Evolutionary conservation across 2,888 invertebrate genomes (phyloP).

Genomic region (Pristionchus mayeri): DNA sequence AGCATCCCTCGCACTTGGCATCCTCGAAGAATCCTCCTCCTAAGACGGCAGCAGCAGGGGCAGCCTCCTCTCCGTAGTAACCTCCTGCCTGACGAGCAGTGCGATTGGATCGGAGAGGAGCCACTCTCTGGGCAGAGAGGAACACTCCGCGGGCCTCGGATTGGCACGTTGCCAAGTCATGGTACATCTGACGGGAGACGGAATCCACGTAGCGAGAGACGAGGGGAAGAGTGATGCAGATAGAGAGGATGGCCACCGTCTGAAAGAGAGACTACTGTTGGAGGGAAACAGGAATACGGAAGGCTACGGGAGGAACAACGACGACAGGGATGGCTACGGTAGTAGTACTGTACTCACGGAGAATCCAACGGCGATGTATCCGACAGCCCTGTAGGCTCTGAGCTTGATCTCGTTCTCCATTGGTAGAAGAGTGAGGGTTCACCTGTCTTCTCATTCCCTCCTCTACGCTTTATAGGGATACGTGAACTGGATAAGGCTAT

Average conservation of each 20-base stretch:
- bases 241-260: constrained; percentile 38
- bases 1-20: constrained; percentile 47
- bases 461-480: background rate
- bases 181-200: constrained; percentile 45
- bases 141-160: constrained; percentile 33
- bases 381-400: constrained; percentile 24
- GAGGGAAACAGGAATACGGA: background rate
- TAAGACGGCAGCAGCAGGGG: background rate
- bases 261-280: constrained; percentile 8
- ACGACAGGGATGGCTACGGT: background rate
- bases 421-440: background rate
- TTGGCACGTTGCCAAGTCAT: constrained; percentile 3
- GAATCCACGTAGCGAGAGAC: constrained; percentile 39
- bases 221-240: constrained; percentile 44
- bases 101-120: constrained; percentile 24
- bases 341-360: background rate
- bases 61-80: background rate
- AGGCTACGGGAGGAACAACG: background rate
- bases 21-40: constrained; percentile 43
- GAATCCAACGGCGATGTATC: constrained; percentile 38
- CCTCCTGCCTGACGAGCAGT: constrained; percentile 42
- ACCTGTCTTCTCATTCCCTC: constrained; percentile 1
- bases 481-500: constrained; percentile 21
- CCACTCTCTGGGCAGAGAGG: background rate
- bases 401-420: constrained; percentile 41